Percentiles rank a stretch among this genome's conserved stretches.
Conservation (phyloP, 2,888 invertebrate genomes). For the Nomada ferruginata region DNA sequence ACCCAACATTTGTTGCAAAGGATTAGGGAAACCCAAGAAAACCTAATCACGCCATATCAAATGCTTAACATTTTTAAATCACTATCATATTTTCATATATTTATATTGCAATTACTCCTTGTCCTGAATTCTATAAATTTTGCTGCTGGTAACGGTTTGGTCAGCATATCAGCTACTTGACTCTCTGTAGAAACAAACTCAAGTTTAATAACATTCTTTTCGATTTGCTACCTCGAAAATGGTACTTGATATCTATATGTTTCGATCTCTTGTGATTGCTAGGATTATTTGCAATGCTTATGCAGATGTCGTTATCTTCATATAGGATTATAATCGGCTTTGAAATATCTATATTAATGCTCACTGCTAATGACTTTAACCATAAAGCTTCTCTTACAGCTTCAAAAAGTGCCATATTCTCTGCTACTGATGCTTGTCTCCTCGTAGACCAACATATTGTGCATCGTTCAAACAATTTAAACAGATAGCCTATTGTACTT, state of each 20-base stretch:
- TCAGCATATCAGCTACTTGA: not conserved
- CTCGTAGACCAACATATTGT: not conserved
- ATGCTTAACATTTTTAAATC: not conserved
- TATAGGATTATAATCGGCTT: not conserved
- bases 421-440: not conserved
- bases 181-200: not conserved
- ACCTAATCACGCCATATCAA: not conserved
- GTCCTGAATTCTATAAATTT: not conserved
- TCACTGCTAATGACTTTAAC: not conserved
- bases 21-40: not conserved
- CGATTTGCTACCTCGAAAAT: not conserved
- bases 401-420: constrained; percentile 1
- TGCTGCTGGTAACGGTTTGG: not conserved
- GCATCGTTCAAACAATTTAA: too few relatives aligned
- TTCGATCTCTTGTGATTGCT: not conserved
- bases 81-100: not conserved
- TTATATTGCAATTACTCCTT: not conserved
- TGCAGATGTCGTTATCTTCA: not conserved
- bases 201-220: not conserved
- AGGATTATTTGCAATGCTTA: not conserved
- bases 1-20: not conserved
- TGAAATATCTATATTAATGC: not conserved
- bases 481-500: too few relatives aligned
- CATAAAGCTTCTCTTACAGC: not conserved
- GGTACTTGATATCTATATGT: not conserved